A percentile compares a stretch with the other conserved stretches of the same genome.
These are phyloP conservation scores for Stenichneumon culpator DNA, from an alignment of 2,888 invertebrate genomes.

Conservation along the genomic window DNA sequence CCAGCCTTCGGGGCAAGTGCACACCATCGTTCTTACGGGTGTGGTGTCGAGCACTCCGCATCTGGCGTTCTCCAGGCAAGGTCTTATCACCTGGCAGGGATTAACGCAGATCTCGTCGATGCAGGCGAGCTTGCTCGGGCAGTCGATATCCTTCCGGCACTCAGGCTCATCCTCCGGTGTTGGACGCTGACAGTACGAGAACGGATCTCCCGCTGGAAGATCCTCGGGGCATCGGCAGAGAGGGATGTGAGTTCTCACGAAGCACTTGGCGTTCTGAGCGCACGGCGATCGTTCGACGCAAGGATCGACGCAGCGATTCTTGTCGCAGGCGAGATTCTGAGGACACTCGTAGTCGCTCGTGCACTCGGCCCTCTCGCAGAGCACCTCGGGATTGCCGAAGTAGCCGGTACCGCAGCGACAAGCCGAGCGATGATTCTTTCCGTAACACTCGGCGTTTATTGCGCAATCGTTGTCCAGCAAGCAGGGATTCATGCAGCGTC, in stretches of 20 bases:
- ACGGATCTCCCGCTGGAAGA: constrained; percentile 92
- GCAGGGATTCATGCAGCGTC: constrained; percentile 93
- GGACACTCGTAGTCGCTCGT: constrained; percentile 93
- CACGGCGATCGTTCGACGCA: constrained; percentile 91
- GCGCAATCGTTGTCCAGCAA: constrained; percentile 93
- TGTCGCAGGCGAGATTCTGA: constrained; percentile 90
- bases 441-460: constrained; percentile 93
- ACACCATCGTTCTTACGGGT: constrained; percentile 95
- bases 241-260: constrained; percentile 92
- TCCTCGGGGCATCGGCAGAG: constrained; percentile 94
- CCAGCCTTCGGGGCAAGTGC: constrained; percentile 94
- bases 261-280: constrained; percentile 93
- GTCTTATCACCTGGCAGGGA: constrained; percentile 91
- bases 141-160: constrained; percentile 92
- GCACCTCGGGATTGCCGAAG: constrained; percentile 92
- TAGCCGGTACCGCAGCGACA: constrained; percentile 93
- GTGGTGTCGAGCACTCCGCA: constrained; percentile 94
- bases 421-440: constrained; percentile 91
- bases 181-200: constrained; percentile 90
- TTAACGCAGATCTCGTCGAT: constrained; percentile 92
- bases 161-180: constrained; percentile 87
- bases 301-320: constrained; percentile 92
- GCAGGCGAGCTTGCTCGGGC: constrained; percentile 93
- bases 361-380: constrained; percentile 93
- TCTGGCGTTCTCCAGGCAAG: constrained; percentile 91